Evolutionary conservation across 2,888 invertebrate genomes (phyloP), one percentile per base, ranked within the genome.

Genomic region (Megastigmus dorsalis): DNA sequence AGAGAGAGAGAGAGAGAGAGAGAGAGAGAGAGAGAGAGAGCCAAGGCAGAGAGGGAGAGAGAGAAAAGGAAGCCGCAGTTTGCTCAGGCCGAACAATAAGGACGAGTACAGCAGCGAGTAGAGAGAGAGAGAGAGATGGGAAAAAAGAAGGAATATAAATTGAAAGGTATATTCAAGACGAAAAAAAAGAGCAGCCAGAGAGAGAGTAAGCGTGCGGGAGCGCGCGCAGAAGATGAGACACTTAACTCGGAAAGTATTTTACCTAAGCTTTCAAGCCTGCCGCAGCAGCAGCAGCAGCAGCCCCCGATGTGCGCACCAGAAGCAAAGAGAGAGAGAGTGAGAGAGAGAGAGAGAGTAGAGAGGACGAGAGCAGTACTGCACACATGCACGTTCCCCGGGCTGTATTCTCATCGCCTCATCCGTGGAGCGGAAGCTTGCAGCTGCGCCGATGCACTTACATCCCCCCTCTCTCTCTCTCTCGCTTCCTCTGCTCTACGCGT

Each of bases 181-280:
- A 30, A 63, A 43, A 28, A 28, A 23, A 26, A 26, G 20, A 10
- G n/a, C 5, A n/a, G n/a, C n/a, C n/a, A n/a, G n/a, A n/a, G n/a
- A n/a, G n/a, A n/a, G n/a, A n/a, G n/a, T n/a, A n/a, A n/a, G n/a
- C n/a, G n/a, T n/a, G 38, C 18, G 26, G 20, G 57, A 15, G 13
- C 28, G 48, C 13, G 43, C 30, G 38, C 20, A 20, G 15, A 62
- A 68, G 62, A 67, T 60, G 74, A 62, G 68, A 69, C 59, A 69
- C 68, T 74, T 74, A 74, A 45, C 62, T 57, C 33, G 63, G 15
- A 20, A 38, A 69, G 70, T 75, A 75, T 66, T 75, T 75, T 75
- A 75, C 70, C 68, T 70, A 60, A 70, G 70, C 74, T 70, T 66
- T 75, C 68, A 75, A 52, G 65, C 59, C 41, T n/a, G 18, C 50